These are phyloP conservation scores for Cryptoblepharus egeriae DNA, from an alignment of 2,797 vertebrate species.

Conservation along the genomic window DNA sequence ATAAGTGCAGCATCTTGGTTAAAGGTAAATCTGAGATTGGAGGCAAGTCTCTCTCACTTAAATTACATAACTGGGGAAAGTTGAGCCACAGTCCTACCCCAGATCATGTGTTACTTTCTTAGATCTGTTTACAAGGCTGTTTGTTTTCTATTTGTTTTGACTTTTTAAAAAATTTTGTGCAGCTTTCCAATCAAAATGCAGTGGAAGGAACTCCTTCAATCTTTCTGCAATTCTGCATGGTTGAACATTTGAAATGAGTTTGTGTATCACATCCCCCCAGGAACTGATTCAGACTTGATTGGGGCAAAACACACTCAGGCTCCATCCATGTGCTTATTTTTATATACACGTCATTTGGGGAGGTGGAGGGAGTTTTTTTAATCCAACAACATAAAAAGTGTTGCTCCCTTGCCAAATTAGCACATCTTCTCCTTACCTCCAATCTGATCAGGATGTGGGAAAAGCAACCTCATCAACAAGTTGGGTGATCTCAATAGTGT, in stretches of 20 bases:
- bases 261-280: constrained; percentile 88
- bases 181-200: constrained; percentile 60
- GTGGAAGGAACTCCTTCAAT: constrained; percentile 79
- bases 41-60: constrained; percentile 25
- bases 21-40: constrained; percentile 19
- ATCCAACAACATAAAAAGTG: constrained; percentile 84
- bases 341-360: constrained; percentile 90
- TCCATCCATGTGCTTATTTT: constrained; percentile 94
- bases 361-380: constrained; percentile 86
- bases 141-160: constrained; percentile 75
- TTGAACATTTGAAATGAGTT: constrained; percentile 97
- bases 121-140: constrained; percentile 57
- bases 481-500: constrained; percentile 82
- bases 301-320: constrained; percentile 92
- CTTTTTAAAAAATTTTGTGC: too few relatives aligned
- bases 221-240: constrained; percentile 85
- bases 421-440: constrained; percentile 79
- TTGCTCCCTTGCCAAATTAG: constrained; percentile 78
- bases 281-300: constrained; percentile 93
- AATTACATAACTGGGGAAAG: constrained; percentile 51
- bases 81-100: constrained; percentile 45
- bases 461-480: constrained; percentile 91
- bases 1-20: neutral
- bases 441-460: too few relatives aligned
- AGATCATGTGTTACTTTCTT: constrained; percentile 61